Conservation (phyloP, 2,888 invertebrate species). For the Heliconius cydno region DNA sequence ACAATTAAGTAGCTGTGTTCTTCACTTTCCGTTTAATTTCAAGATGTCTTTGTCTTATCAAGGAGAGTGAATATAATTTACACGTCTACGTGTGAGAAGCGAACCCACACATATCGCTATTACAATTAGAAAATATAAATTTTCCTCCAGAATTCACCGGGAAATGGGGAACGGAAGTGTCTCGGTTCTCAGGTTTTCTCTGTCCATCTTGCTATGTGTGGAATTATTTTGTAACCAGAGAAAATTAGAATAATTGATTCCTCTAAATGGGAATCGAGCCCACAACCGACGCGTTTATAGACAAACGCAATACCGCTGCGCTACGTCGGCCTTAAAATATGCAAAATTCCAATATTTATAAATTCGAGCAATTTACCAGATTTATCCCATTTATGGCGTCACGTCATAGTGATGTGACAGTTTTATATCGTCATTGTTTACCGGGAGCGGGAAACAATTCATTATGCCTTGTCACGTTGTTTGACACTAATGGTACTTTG, state of each 20-base stretch:
- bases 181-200: not conserved
- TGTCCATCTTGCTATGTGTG: not conserved
- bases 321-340: not conserved
- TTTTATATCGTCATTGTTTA: constrained; percentile 26
- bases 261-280: too few relatives aligned
- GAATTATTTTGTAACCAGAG: too few relatives aligned
- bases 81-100: too few relatives aligned
- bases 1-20: too few relatives aligned
- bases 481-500: constrained; percentile 22
- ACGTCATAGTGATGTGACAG: constrained; percentile 22
- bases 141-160: not conserved
- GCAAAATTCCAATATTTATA: not conserved
- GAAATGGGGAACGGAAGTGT: too few relatives aligned
- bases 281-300: not conserved
- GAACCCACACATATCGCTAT: too few relatives aligned
- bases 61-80: too few relatives aligned
- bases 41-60: too few relatives aligned
- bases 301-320: not conserved
- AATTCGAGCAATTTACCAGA: constrained; percentile 1
- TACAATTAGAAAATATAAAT: too few relatives aligned
- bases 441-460: constrained; percentile 11
- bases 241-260: too few relatives aligned
- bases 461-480: constrained; percentile 20
- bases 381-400: constrained; percentile 15
- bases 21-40: too few relatives aligned